phyloP scores from a whole-genome alignment of 2,888 invertebrate species.

The Cerastoderma edule region DNA sequence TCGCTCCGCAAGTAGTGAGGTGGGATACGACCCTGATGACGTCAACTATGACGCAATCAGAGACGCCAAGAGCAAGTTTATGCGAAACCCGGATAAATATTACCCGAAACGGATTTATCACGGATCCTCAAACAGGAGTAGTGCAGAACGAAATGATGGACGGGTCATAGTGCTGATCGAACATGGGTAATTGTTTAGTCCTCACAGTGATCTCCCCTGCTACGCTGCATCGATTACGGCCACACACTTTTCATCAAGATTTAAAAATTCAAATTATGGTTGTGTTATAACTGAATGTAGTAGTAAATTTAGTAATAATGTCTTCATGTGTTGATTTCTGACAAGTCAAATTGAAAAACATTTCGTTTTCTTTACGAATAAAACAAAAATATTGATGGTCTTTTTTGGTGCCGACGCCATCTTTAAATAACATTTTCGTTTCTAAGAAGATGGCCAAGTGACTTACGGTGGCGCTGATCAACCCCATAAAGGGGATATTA shows the following conservation, averaged over 20 bases:
- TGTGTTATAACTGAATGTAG: background rate
- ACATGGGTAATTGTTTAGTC: slow-evolving; percentile 19
- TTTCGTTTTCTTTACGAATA: background rate
- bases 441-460: no score
- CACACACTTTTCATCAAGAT: background rate
- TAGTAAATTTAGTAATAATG: background rate
- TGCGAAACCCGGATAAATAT: slow-evolving; percentile 30
- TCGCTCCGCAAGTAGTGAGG: background rate
- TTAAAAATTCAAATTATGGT: background rate
- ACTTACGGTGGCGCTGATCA: no score
- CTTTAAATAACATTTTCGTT: no score
- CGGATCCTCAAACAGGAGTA: background rate
- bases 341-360: background rate
- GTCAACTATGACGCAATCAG: slow-evolving; percentile 39
- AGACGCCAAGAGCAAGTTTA: slow-evolving; percentile 32
- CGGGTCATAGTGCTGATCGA: slow-evolving; percentile 3
- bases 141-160: background rate
- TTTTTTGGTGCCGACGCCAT: no score
- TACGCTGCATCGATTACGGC: background rate
- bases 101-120: background rate
- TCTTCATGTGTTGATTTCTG: background rate
- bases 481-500: no score
- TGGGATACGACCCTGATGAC: slow-evolving; percentile 13
- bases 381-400: no score
- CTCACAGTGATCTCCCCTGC: background rate